phyloP scores from a whole-genome alignment of 2,888 invertebrate genomes.

The Eupithecia tripunctaria region DNA sequence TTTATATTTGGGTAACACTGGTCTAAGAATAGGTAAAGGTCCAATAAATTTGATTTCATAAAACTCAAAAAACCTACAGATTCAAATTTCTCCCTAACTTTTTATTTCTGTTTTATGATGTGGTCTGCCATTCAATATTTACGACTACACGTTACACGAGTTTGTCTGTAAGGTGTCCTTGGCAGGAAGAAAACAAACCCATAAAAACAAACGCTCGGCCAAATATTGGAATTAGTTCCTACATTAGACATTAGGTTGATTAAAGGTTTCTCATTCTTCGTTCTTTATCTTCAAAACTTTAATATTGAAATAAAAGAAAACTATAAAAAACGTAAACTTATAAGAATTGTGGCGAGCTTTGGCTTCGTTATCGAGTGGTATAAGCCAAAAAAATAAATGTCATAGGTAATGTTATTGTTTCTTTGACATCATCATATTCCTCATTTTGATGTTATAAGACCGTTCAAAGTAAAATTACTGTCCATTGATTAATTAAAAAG shows the following conservation, averaged over 20 bases:
- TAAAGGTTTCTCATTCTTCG: neutral
- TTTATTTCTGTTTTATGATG: neutral
- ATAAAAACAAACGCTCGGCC: constrained; percentile 22
- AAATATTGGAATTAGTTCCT: neutral
- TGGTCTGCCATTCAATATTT: constrained; percentile 1
- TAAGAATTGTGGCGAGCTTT: neutral
- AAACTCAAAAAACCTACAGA: neutral
- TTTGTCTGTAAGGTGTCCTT: constrained; percentile 19
- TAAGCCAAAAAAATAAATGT: neutral
- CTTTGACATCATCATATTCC: neutral
- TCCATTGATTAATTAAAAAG: too few relatives aligned
- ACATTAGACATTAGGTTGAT: neutral
- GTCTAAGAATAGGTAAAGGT: neutral
- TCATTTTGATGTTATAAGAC: neutral
- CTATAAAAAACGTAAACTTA: neutral
- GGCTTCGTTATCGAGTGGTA: neutral
- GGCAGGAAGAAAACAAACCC: constrained; percentile 25
- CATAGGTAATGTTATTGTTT: too few relatives aligned
- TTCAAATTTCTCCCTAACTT: neutral
- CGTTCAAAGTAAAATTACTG: neutral
- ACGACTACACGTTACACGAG: constrained; percentile 12
- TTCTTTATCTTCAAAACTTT: neutral
- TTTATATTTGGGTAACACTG: neutral
- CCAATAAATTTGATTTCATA: neutral
- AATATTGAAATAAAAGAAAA: neutral